Conservation (phyloP, 2,113 vertebrate species). For the Myiopsitta monachus region DNA sequence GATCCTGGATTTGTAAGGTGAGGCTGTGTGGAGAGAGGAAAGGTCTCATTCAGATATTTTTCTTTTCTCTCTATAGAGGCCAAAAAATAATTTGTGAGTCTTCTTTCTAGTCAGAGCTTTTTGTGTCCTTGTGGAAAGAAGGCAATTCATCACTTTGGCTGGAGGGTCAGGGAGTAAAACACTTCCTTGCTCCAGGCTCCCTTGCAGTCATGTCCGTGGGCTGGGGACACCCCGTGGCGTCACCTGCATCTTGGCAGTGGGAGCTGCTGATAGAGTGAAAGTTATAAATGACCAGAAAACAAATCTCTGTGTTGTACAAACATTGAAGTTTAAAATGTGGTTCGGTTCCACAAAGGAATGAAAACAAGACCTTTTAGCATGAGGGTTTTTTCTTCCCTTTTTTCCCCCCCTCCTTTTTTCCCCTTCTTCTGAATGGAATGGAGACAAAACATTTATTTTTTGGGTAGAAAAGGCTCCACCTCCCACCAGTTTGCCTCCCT, state of each 20-base stretch:
- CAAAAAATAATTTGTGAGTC: background rate
- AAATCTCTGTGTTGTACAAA: background rate
- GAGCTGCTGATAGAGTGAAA: background rate
- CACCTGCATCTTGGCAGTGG: accelerated
- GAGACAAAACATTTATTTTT: slow-evolving; percentile 9
- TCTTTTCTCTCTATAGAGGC: background rate
- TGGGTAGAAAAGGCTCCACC: slow-evolving; percentile 5
- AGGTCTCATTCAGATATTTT: background rate
- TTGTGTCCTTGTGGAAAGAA: background rate
- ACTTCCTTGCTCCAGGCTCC: background rate
- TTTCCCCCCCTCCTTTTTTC: accelerated
- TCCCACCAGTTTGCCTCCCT: background rate
- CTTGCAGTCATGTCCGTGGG: background rate
- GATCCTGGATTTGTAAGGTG: background rate
- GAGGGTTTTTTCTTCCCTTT: background rate
- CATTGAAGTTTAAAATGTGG: background rate
- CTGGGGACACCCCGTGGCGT: background rate
- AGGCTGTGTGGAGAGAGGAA: background rate
- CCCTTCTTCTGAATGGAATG: background rate
- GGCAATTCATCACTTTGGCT: background rate
- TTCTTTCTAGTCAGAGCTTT: background rate
- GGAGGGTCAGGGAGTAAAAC: background rate
- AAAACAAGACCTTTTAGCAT: background rate
- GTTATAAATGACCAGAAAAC: background rate
- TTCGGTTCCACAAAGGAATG: background rate